Conservation (phyloP, 2,797 vertebrate genomes). For the Hydrocynus forskahlii region DNA sequence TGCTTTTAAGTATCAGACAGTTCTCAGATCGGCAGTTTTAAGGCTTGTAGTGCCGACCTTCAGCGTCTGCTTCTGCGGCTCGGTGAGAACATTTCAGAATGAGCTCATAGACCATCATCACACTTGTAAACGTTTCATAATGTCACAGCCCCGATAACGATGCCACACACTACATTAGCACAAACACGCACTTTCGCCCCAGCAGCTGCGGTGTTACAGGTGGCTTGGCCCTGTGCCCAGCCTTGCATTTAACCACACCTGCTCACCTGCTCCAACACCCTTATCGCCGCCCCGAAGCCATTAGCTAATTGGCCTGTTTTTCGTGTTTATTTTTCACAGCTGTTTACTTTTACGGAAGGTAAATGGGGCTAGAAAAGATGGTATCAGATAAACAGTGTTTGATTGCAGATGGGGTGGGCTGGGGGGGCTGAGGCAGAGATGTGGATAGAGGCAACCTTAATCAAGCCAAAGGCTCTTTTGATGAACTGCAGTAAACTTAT, state of each 20-base stretch:
- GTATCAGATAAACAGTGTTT: background rate
- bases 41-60: background rate
- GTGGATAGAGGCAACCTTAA: constrained; percentile 9
- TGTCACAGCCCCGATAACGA: background rate
- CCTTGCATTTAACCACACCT: background rate
- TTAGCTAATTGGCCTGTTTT: constrained; percentile 10
- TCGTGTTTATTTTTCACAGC: background rate
- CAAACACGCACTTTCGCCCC: background rate
- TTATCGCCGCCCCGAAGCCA: background rate
- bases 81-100: background rate
- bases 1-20: no score
- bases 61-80: background rate
- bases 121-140: background rate
- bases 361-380: background rate
- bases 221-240: background rate
- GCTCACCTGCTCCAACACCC: constrained; percentile 11
- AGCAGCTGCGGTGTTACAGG: background rate
- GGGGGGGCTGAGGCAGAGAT: background rate
- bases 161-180: background rate
- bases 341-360: background rate
- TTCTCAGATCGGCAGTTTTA: no score
- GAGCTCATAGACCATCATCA: background rate
- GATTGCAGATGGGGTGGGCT: constrained; percentile 25
- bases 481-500: constrained; percentile 37
- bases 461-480: constrained; percentile 15